Evolutionary conservation across 2,888 invertebrate species (phyloP).

Genomic region (Mesodorylaimus sp.): DNA sequence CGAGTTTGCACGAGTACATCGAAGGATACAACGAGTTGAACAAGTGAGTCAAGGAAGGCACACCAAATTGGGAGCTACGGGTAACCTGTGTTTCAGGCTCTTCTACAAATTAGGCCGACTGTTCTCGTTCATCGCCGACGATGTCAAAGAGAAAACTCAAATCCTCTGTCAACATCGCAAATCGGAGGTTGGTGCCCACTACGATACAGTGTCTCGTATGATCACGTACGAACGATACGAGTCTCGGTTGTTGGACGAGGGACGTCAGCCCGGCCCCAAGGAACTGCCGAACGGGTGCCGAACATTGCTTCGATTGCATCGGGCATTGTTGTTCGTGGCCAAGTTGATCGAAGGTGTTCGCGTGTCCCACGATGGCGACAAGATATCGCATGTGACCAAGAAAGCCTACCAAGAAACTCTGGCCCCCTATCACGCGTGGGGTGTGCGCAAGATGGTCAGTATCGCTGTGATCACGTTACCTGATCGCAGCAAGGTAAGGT

Average conservation of each 20-base stretch:
- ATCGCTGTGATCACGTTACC: conserved; percentile 1
- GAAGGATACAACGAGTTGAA: no score
- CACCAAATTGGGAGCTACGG: no score
- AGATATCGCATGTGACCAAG: conserved; percentile 44
- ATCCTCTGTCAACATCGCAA: no score
- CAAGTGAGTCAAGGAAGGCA: no score
- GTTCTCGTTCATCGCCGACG: conserved; percentile 75
- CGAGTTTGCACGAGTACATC: no score
- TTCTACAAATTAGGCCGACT: conserved; percentile 68
- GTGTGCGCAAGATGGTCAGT: conserved; percentile 35
- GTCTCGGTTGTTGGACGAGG: no score
- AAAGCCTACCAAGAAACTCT: conserved; percentile 63
- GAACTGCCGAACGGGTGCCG: no score
- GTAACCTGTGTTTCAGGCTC: conserved; percentile 52
- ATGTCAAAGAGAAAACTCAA: conserved; percentile 67
- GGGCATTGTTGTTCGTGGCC: conserved; percentile 75
- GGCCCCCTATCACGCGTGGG: conserved; percentile 67
- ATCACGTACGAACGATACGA: no score
- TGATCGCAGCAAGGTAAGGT: not conserved
- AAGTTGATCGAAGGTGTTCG: conserved; percentile 53
- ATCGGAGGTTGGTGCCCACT: no score
- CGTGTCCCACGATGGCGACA: conserved; percentile 19
- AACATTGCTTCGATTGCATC: no score
- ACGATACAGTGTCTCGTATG: no score
- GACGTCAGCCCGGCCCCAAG: no score